Base-by-base conservation (phyloP, 2,797 vertebrate species). In the Clarias pachynema region DNA sequence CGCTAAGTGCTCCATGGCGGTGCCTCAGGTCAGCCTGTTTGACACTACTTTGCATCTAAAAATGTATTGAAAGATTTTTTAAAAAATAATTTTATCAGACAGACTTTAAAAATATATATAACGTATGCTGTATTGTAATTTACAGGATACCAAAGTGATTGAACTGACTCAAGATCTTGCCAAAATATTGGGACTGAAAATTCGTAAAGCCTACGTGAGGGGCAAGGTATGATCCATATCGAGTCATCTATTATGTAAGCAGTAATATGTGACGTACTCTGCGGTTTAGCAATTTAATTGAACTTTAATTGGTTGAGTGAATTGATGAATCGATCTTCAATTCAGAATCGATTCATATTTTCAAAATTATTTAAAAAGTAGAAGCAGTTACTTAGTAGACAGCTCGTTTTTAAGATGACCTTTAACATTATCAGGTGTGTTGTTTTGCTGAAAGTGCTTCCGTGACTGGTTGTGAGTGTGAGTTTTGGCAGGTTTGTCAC, bases 141-240 rank as follows among this genome's bases (percentile, higher is more conserved):
- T 74, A 0, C 87, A 99, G 98, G 98, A 99, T 95, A 91, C 97
- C 91, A 96, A 93, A 93, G 98, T 99, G 90, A 97, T 96, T 91
- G 96, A 97, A 91, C 92, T 99, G 93, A 98, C 97, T 87, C 97
- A 98, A 95, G 97, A 99, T 87, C 93, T 99, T 89, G 97, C 98
- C 93, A 97, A 97, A 94, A 95, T 95, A 91, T 95, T 99, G 91
- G 97, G 97, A 85, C 93, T 99, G 92, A 99, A 99, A 96, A 97
- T 99, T 92, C 97, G 98, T 87, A 99, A 99, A 95, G 97, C 98
- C 8, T 99, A 99, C 84, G 94, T 99, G 34, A 95, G 98, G 94
- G 96, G 95, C 49, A 98, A 98, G 96, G 98, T 99, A 93, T 34
- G 69, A n/a, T 73, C 14, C 8, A 24, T 62, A 57, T 66, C 34